phyloP scores from a whole-genome alignment of 2,888 invertebrate species.

The Tipula confusa region DNA sequence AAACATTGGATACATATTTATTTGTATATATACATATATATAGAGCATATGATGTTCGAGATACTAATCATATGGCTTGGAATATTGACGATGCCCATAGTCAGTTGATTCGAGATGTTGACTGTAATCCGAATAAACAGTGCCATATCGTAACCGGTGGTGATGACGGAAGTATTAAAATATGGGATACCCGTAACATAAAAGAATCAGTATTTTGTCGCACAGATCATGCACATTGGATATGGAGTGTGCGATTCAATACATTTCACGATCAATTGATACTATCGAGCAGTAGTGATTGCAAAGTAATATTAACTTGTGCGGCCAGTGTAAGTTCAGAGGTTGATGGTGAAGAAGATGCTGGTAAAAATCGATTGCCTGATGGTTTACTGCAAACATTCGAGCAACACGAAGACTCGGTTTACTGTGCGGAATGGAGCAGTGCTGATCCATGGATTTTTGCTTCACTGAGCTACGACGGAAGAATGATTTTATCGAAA shows the following conservation, averaged over 20 bases:
- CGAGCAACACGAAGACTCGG: constrained; percentile 97
- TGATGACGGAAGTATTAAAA: constrained; percentile 90
- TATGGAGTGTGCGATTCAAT: constrained; percentile 93
- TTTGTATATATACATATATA: background rate
- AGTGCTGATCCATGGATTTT: constrained; percentile 97
- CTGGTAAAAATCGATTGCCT: constrained; percentile 51
- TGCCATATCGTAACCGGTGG: constrained; percentile 91
- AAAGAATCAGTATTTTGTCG: constrained; percentile 72
- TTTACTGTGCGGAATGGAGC: constrained; percentile 97
- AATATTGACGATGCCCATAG: constrained; percentile 81
- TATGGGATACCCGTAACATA: constrained; percentile 91
- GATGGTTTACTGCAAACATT: constrained; percentile 90
- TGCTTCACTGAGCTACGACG: constrained; percentile 98
- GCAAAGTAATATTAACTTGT: constrained; percentile 82
- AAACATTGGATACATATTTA: background rate
- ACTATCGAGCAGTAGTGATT: constrained; percentile 91
- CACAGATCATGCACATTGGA: constrained; percentile 86
- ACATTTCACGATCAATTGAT: constrained; percentile 95
- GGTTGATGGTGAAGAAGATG: constrained; percentile 51
- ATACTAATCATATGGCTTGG: constrained; percentile 71
- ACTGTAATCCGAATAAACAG: constrained; percentile 97
- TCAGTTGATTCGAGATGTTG: constrained; percentile 84
- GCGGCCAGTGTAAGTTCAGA: constrained; percentile 85
- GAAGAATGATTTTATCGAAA: constrained; percentile 84
- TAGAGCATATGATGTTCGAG: constrained; percentile 82